phyloP scores from a whole-genome alignment of 2,113 vertebrate species.

The Myotis lucifugus region DNA sequence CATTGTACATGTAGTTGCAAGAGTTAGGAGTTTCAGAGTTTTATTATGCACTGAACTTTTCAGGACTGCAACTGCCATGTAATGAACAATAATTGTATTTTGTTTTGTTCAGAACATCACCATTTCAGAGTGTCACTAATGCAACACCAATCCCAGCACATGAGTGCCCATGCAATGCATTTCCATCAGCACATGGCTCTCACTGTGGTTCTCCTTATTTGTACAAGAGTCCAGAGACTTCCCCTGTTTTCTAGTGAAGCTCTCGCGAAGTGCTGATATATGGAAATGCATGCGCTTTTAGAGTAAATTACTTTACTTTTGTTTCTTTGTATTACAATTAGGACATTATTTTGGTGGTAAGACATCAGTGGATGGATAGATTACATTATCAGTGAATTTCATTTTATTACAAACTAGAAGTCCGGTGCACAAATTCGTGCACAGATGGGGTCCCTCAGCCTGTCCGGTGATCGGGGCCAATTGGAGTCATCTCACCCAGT shows the following conservation, averaged over 20 bases:
- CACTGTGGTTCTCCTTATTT: background rate
- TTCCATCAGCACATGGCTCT: background rate
- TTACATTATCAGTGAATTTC: background rate
- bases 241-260: background rate
- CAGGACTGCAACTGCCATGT: background rate
- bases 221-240: background rate
- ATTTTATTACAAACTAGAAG: background rate
- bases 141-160: background rate
- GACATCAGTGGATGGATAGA: background rate
- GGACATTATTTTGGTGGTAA: background rate
- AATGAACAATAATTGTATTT: background rate
- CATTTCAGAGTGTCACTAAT: conserved; percentile 13
- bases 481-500: too few relatives aligned
- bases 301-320: background rate
- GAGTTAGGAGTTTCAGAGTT: background rate
- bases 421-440: too few relatives aligned
- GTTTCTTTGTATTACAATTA: background rate
- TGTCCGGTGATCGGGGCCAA: fast-evolving
- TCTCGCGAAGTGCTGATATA: background rate
- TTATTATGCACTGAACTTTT: background rate
- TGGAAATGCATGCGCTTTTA: background rate
- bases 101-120: background rate
- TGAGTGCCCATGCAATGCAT: background rate
- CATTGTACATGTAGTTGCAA: background rate
- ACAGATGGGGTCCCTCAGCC: too few relatives aligned